Evolutionary conservation across 2,888 invertebrate genomes (phyloP), one percentile per base, ranked within the genome.

Genomic region (Elysia crispata): DNA sequence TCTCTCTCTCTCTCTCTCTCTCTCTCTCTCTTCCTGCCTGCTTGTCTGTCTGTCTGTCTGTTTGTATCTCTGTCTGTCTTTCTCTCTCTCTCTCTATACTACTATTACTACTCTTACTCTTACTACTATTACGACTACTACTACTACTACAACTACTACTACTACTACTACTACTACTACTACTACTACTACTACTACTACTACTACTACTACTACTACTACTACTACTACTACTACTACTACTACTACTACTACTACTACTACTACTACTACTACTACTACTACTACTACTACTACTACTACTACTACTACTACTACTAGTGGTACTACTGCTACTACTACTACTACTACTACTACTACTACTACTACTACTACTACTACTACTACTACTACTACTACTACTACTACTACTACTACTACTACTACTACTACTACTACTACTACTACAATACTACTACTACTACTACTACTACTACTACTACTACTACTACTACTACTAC

Each of bases 241-340:
- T n/a, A 49, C 73, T 82, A 70, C 66, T 77, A 54, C 77, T 80
- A 64, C 72, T 78, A 60, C 74, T 82, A 72, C 77, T 78, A 72
- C 64, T 78, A 73, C 72, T 78, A 73, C 76, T 81, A 77, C 70
- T 81, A 69, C 72, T 79, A 62, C 70, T 79, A 77, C 76, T 70
- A 77, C 78, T 76, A 75, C 70, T 72, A 77, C 73, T 66, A 30
- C 57, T 73, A 50, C 77, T 77, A 75, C 77, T 81, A 69, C 80
- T 81, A 69, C 80, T 81, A 69, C 70, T 76, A 57, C 76, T 78
- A 64, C 74, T 74, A 64, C 77, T 77, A 70, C 74, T 74, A 70
- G 78, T 77, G 62, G 74, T 76, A 60, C 76, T 80, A 67, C 76
- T 76, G 54, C 70, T 76, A 64, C 76, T 31, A 57, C 28, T 60